A percentile compares a stretch with the other conserved stretches of the same genome.
Conservation (phyloP, 92 coral and sea anemone species). For the Actinostola sp. region DNA sequence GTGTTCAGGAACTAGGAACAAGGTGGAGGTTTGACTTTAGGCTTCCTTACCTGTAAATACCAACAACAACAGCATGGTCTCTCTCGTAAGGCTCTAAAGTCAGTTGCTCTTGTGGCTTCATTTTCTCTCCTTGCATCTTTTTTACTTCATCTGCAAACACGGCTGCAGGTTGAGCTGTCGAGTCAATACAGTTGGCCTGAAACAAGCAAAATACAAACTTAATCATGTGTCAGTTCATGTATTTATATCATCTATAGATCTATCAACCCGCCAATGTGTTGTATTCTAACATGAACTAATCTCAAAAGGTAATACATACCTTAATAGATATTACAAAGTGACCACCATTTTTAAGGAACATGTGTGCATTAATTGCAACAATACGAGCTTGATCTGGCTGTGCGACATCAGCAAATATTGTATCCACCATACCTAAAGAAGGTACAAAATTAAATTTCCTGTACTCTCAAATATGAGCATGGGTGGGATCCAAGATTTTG, state of each 20-base stretch:
- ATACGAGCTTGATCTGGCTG: slow-evolving; percentile 99
- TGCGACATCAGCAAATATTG: slow-evolving; percentile 98
- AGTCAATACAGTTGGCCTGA: slow-evolving; percentile 98
- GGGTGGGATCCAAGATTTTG: too few species aligned
- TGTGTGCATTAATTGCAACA: slow-evolving; percentile 98
- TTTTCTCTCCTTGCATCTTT: slow-evolving; percentile 94
- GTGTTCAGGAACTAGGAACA: background rate
- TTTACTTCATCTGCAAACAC: slow-evolving; percentile 99
- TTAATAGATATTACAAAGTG: slow-evolving; percentile 96
- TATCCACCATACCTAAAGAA: slow-evolving; percentile 92
- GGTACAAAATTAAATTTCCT: too few species aligned
- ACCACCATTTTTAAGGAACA: slow-evolving; percentile 93
- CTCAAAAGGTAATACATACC: slow-evolving; percentile 67
- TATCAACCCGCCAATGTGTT: too few species aligned
- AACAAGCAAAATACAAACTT: background rate
- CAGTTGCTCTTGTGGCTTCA: slow-evolving; percentile 98
- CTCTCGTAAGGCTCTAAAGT: slow-evolving; percentile 97
- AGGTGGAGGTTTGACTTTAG: background rate
- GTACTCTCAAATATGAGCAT: too few species aligned
- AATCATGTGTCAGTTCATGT: background rate
- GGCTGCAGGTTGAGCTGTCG: slow-evolving; percentile 98
- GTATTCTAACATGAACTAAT: too few species aligned
- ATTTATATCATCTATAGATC: too few species aligned
- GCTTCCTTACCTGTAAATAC: slow-evolving; percentile 79
- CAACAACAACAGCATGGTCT: slow-evolving; percentile 99